Percentiles rank a stretch among this genome's conserved stretches.
phyloP scores from a whole-genome alignment of 2,888 invertebrate genomes.

The Elmis aenea region DNA sequence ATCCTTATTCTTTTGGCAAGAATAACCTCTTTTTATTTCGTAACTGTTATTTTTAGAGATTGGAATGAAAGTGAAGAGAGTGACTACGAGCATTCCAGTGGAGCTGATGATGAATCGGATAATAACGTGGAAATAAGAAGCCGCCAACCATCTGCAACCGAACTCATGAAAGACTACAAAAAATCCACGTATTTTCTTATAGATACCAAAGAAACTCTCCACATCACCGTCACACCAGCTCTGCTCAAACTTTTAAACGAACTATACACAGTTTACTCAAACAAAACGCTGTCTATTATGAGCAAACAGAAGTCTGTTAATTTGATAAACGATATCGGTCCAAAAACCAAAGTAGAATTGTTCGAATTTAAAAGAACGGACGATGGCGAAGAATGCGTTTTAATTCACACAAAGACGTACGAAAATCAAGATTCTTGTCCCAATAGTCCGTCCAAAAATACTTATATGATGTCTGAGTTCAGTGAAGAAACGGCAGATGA shows the following conservation, averaged over 20 bases:
- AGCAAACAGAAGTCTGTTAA: conserved; percentile 44
- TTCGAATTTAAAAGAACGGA: conserved; percentile 50
- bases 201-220: conserved; percentile 61
- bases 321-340: conserved; percentile 62
- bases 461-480: conserved; percentile 27
- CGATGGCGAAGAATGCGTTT: conserved; percentile 42
- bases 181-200: conserved; percentile 64
- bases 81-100: conserved; percentile 53
- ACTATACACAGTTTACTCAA: conserved; percentile 40
- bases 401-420: conserved; percentile 55
- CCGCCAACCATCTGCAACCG: conserved; percentile 11
- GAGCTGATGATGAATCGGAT: conserved; percentile 43
- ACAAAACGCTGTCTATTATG: conserved; percentile 42
- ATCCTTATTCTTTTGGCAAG: too few relatives aligned
- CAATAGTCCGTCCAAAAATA: conserved; percentile 51
- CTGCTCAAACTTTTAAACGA: conserved; percentile 53
- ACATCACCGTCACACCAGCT: conserved; percentile 64
- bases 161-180: conserved; percentile 27
- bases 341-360: conserved; percentile 55
- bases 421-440: conserved; percentile 59
- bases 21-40: conserved; percentile 1
- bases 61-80: conserved; percentile 47
- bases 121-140: conserved; percentile 29
- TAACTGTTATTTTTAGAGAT: conserved; percentile 33
- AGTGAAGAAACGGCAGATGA: conserved; percentile 34